Evolutionary conservation across 1,140 invertebrate genomes (phyloP).

Genomic region (Drosophila bocki): DNA sequence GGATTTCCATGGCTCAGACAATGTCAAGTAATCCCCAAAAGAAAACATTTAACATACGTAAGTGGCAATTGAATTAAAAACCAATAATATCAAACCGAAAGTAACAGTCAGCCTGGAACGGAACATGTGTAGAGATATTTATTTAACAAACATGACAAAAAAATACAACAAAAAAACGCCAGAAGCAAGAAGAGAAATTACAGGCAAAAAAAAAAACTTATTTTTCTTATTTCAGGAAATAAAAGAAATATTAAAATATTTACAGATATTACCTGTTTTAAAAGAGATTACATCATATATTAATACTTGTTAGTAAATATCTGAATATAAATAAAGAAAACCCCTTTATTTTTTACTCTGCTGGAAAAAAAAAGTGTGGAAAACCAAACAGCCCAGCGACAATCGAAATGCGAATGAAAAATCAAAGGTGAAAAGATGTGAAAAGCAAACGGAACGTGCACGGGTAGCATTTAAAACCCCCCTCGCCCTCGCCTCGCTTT

Average conservation of each 20-base stretch:
- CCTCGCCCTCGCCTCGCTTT: neutral
- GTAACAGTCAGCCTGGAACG: conserved; percentile 18
- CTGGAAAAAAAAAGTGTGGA: conserved; percentile 1
- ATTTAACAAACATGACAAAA: conserved; percentile 67
- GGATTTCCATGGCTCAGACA: conserved; percentile 12
- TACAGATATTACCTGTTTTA: no score
- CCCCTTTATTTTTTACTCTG: neutral
- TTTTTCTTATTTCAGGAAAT: no score
- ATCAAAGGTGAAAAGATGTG: conserved; percentile 78
- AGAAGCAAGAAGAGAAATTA: conserved; percentile 9
- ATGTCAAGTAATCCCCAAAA: conserved; percentile 64
- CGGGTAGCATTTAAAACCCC: conserved; percentile 46
- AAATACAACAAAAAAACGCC: conserved; percentile 14
- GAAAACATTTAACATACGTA: conserved; percentile 72
- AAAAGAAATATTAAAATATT: no score
- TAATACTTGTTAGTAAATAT: no score
- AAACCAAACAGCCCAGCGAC: conserved; percentile 31
- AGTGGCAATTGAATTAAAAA: conserved; percentile 75
- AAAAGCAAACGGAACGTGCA: conserved; percentile 74
- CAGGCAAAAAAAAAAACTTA: neutral
- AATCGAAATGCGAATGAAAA: conserved; percentile 58
- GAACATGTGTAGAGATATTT: conserved; percentile 71
- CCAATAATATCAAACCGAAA: conserved; percentile 75
- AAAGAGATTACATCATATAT: no score
- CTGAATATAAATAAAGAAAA: no score